phyloP scores from a whole-genome alignment of 2,113 vertebrate genomes.

The Neotragus moschatus region DNA sequence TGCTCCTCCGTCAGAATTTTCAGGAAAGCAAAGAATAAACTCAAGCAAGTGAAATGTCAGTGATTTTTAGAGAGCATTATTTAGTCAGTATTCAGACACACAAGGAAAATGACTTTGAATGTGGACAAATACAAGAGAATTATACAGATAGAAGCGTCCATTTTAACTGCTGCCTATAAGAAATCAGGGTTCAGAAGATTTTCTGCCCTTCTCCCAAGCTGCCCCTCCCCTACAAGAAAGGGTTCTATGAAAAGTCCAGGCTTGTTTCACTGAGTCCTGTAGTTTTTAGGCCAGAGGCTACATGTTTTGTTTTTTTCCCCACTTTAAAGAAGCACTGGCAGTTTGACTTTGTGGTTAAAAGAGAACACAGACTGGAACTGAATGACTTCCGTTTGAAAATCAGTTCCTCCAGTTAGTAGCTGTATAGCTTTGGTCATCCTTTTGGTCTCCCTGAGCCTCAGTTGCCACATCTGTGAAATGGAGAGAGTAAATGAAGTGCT shows the following conservation, averaged over 20 bases:
- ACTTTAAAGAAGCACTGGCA: background rate
- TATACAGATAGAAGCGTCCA: background rate
- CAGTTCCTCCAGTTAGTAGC: background rate
- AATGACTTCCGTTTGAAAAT: background rate
- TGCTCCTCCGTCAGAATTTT: background rate
- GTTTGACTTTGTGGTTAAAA: background rate
- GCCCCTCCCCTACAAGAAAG: background rate
- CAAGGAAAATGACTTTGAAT: background rate
- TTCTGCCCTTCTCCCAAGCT: too few species aligned
- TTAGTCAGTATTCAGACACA: background rate
- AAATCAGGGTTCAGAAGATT: background rate
- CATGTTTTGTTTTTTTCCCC: background rate
- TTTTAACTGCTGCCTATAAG: background rate
- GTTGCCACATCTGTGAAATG: background rate
- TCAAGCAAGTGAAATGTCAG: background rate
- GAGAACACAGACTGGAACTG: background rate
- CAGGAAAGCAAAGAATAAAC: background rate
- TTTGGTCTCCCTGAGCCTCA: background rate
- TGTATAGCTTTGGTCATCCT: background rate
- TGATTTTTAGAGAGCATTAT: background rate
- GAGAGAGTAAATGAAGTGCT: background rate
- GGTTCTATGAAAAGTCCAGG: background rate
- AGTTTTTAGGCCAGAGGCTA: background rate
- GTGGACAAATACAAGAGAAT: background rate
- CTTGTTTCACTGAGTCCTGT: background rate